Evolutionary conservation across 1,140 invertebrate genomes (phyloP).

Genomic region (Drosophila serrata): DNA sequence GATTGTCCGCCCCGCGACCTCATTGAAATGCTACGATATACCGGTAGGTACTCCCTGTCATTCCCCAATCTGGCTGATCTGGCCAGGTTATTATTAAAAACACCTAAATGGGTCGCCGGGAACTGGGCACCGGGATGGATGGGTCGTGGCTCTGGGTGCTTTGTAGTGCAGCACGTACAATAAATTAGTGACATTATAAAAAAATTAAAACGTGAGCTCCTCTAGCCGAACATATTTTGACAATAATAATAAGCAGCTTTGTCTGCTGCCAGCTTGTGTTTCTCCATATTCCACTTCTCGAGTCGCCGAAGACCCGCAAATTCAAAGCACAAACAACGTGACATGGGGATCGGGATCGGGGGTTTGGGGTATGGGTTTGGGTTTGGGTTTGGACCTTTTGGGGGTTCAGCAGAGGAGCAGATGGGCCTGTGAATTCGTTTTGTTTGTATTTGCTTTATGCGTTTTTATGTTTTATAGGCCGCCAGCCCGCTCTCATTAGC

Average conservation of each 20-base stretch:
- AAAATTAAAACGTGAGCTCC: slow-evolving; percentile 82
- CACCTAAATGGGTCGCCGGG: slow-evolving; percentile 74
- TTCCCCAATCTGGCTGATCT: slow-evolving; percentile 23
- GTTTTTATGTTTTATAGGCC: slow-evolving; percentile 75
- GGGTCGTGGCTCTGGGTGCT: slow-evolving; percentile 57
- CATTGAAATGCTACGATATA: slow-evolving; percentile 67
- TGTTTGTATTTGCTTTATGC: slow-evolving; percentile 61
- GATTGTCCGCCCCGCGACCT: slow-evolving; percentile 31
- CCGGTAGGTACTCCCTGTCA: neutral
- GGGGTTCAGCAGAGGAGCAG: slow-evolving; percentile 21
- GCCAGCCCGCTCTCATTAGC: slow-evolving; percentile 61
- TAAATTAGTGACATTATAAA: slow-evolving; percentile 83
- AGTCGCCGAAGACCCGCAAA: slow-evolving; percentile 48
- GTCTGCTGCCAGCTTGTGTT: slow-evolving; percentile 26
- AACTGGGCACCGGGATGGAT: slow-evolving; percentile 29
- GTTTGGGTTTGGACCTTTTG: neutral
- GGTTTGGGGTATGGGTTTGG: neutral
- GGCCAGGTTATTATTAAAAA: slow-evolving; percentile 76
- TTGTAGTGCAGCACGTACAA: slow-evolving; percentile 82
- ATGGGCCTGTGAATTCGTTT: slow-evolving; percentile 59
- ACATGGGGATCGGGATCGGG: slow-evolving; percentile 34
- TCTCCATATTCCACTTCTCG: slow-evolving; percentile 27
- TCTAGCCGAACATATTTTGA: slow-evolving; percentile 68
- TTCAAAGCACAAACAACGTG: slow-evolving; percentile 78
- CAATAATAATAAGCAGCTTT: slow-evolving; percentile 76